phyloP scores from a whole-genome alignment of 2,888 invertebrate genomes.

The Agrypnus murinus region DNA sequence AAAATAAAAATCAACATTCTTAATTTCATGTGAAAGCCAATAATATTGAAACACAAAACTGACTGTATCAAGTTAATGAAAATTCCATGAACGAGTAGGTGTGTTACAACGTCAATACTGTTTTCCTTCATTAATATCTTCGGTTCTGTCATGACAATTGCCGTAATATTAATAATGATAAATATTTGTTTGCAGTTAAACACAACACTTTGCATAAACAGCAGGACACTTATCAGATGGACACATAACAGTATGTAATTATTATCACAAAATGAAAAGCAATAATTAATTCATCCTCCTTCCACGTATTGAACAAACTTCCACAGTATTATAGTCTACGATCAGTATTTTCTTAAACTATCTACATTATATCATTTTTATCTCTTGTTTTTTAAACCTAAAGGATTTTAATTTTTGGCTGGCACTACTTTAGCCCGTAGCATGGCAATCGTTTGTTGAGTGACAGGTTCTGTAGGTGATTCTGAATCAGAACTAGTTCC shows the following conservation, averaged over 20 bases:
- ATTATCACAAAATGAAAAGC: slow-evolving; percentile 12
- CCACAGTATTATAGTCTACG: slow-evolving; percentile 27
- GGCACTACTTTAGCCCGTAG: slow-evolving; percentile 70
- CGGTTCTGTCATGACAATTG: too few relatives aligned
- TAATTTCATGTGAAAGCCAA: too few relatives aligned
- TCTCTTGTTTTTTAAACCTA: slow-evolving; percentile 29
- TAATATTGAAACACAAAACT: too few relatives aligned
- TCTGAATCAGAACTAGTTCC: slow-evolving; percentile 73
- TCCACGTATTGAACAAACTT: slow-evolving; percentile 2
- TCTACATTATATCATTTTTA: slow-evolving; percentile 28
- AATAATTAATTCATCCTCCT: not conserved
- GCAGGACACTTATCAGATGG: not conserved
- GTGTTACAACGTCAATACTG: too few relatives aligned
- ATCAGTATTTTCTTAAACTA: slow-evolving; percentile 33
- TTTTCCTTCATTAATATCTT: too few relatives aligned
- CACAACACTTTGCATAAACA: slow-evolving; percentile 4
- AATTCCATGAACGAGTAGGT: too few relatives aligned
- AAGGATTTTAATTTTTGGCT: slow-evolving; percentile 52
- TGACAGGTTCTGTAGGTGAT: slow-evolving; percentile 73
- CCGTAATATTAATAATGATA: too few relatives aligned
- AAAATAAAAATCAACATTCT: too few relatives aligned
- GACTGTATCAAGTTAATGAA: too few relatives aligned
- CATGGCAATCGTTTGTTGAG: slow-evolving; percentile 70
- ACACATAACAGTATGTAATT: slow-evolving; percentile 11
- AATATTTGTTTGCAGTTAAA: not conserved